A percentile compares a stretch with the other conserved stretches of the same genome.
phyloP scores from a whole-genome alignment of 2,113 vertebrate species.

The Chaetura pelagica region DNA sequence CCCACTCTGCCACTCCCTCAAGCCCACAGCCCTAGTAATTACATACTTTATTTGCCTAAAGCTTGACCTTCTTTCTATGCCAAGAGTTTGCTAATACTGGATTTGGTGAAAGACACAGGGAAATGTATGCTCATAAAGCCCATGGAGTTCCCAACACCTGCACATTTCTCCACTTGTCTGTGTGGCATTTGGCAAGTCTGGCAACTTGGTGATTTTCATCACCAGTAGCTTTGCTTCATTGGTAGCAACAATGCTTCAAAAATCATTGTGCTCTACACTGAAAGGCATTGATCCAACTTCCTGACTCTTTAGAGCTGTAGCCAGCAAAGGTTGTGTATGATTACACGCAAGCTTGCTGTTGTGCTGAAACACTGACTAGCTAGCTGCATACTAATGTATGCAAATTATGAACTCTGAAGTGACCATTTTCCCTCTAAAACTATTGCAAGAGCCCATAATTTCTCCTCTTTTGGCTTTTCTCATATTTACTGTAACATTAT shows the following conservation, averaged over 20 bases:
- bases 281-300: not conserved
- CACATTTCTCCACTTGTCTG: not conserved
- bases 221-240: not conserved
- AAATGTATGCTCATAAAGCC: not conserved
- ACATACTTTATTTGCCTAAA: not conserved
- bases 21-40: not conserved
- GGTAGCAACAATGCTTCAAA: not conserved
- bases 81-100: not conserved
- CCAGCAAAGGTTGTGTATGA: not conserved
- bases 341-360: not conserved
- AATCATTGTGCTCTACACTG: not conserved
- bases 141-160: not conserved
- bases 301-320: not conserved
- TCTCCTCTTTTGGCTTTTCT: not conserved
- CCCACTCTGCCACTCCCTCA: not conserved
- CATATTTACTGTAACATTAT: not conserved
- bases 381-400: not conserved
- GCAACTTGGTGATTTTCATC: not conserved
- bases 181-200: not conserved
- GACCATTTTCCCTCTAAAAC: not conserved
- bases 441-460: not conserved
- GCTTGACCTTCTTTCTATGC: not conserved
- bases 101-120: not conserved
- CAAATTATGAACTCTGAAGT: not conserved
- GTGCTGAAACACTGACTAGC: not conserved